These are phyloP conservation scores for Pelosia muscerda DNA, from an alignment of 2,888 invertebrate species.

Conservation along the genomic window DNA sequence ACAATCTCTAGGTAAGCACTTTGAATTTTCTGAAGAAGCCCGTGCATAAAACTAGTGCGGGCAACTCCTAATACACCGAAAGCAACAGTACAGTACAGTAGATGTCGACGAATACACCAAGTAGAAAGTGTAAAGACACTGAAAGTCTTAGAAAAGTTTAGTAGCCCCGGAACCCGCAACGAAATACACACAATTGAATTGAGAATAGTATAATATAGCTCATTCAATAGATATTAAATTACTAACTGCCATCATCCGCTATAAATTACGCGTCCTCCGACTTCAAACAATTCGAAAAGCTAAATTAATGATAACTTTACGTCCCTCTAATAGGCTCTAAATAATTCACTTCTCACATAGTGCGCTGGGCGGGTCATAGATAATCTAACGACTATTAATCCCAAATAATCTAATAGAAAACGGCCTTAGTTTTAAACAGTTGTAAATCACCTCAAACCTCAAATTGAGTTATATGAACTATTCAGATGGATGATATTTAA, in stretches of 20 bases:
- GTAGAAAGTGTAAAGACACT: too few species aligned
- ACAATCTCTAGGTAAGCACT: too few species aligned
- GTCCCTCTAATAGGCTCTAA: conserved; percentile 38
- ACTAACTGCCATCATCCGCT: conserved; percentile 2
- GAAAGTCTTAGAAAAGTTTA: too few species aligned
- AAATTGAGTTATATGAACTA: conserved; percentile 69
- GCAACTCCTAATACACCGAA: too few species aligned
- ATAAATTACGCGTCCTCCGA: conserved; percentile 42
- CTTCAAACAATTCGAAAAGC: conserved; percentile 26
- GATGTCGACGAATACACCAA: too few species aligned
- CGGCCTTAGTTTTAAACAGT: conserved; percentile 74
- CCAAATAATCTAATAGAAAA: conserved; percentile 72
- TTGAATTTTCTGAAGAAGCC: too few species aligned
- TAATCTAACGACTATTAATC: conserved; percentile 66
- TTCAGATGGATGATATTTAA: conserved; percentile 65
- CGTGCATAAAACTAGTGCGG: too few species aligned
- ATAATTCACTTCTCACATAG: conserved; percentile 53
- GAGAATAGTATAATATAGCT: background rate
- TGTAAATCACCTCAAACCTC: conserved; percentile 72
- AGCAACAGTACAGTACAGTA: too few species aligned
- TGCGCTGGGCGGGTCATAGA: conserved; percentile 41
- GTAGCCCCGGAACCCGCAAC: too few species aligned
- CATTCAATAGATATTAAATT: conserved; percentile 12
- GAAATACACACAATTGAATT: background rate
- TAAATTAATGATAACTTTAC: conserved; percentile 28